Evolutionary conservation across 2,888 invertebrate species (phyloP).

Genomic region (Empis livida): DNA sequence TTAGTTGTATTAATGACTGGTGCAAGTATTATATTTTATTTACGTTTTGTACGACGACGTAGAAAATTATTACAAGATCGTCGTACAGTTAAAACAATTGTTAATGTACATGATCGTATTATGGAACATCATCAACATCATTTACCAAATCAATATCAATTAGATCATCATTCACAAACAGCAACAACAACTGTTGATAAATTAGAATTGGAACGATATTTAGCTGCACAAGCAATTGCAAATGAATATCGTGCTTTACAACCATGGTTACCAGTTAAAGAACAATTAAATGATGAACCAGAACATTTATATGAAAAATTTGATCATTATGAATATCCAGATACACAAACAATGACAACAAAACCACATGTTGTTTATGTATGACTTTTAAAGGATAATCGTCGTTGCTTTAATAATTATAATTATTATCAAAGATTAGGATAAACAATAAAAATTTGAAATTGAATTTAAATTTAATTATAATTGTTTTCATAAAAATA

Average conservation of each 20-base stretch:
- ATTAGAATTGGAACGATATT: conserved; percentile 34
- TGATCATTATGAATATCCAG: conserved; percentile 36
- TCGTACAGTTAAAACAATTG: conserved; percentile 30
- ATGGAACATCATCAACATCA: conserved; percentile 27
- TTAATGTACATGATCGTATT: conserved; percentile 35
- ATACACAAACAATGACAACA: conserved; percentile 36
- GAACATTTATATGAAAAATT: conserved; percentile 37
- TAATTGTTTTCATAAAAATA: no score
- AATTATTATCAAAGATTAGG: no score
- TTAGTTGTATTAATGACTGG: conserved; percentile 33
- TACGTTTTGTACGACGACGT: conserved; percentile 31
- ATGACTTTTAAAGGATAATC: conserved; percentile 28
- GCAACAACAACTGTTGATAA: conserved; percentile 25
- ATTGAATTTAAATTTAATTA: no score
- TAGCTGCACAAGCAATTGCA: conserved; percentile 34
- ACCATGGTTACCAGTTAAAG: conserved; percentile 35
- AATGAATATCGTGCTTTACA: conserved; percentile 35
- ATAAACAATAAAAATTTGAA: no score
- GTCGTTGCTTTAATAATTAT: no score
- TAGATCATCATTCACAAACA: conserved; percentile 22
- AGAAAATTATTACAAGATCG: conserved; percentile 32
- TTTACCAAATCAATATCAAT: conserved; percentile 16
- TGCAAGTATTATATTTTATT: conserved; percentile 31
- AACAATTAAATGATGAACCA: conserved; percentile 28
- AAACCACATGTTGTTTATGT: conserved; percentile 41